Percentiles rank a stretch among this genome's conserved stretches.
These are phyloP conservation scores for Litoditis marina DNA, from an alignment of 2,888 invertebrate genomes.

Conservation along the genomic window DNA sequence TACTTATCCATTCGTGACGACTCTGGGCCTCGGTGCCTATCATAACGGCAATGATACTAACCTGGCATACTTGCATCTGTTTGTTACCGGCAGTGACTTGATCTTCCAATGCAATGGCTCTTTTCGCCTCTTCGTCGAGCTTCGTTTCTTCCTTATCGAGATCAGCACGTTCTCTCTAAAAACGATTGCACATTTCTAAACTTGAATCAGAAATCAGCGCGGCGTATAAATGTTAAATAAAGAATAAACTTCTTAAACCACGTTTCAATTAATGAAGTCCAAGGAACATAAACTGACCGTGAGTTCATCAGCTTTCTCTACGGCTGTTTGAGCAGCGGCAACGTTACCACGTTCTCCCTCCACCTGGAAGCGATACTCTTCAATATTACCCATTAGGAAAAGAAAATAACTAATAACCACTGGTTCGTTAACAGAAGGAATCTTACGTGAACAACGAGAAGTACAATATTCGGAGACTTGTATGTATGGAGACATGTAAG, in stretches of 20 bases:
- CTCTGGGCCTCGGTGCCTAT: no score
- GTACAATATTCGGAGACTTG: no score
- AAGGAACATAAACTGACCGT: constrained; percentile 14
- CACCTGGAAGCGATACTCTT: not conserved
- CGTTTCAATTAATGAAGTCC: no score
- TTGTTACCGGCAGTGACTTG: constrained; percentile 29
- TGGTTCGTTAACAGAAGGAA: no score
- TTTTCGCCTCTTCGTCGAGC: constrained; percentile 20
- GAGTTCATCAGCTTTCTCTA: constrained; percentile 29
- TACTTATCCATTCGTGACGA: no score
- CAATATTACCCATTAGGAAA: no score
- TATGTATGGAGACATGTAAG: no score
- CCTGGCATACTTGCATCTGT: constrained; percentile 39
- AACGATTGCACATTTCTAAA: not conserved
- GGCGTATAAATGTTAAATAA: no score
- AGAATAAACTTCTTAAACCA: no score
- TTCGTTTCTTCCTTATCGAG: constrained; percentile 23
- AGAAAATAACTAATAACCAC: no score
- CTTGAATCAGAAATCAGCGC: not conserved
- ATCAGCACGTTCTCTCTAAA: constrained; percentile 17
- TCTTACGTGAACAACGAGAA: not conserved
- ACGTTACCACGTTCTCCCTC: constrained; percentile 37
- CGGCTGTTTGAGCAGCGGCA: constrained; percentile 30
- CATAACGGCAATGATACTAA: no score
- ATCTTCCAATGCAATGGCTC: constrained; percentile 29